phyloP scores from a whole-genome alignment of 2,888 invertebrate species.

The Galeopsomyia nigrocyanea region DNA sequence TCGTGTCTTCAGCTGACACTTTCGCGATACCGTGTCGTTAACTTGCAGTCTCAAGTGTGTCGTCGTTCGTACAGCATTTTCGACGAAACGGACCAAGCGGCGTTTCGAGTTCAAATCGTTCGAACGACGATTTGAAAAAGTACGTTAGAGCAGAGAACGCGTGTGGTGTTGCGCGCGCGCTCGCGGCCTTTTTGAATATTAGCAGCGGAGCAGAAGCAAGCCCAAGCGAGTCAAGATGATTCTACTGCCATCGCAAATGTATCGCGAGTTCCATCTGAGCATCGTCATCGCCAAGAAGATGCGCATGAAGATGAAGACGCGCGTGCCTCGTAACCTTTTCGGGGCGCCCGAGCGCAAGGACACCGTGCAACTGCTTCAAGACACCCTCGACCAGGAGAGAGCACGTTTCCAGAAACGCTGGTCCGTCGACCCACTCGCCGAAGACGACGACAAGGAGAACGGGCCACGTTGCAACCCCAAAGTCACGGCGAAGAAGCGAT shows the following conservation, averaged over 20 bases:
- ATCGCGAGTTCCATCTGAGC: slow-evolving; percentile 63
- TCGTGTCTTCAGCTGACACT: not conserved
- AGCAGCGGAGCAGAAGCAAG: no score
- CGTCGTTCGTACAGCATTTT: not conserved
- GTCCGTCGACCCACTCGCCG: slow-evolving; percentile 71
- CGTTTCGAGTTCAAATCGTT: slow-evolving; percentile 1
- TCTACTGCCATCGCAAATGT: slow-evolving; percentile 60
- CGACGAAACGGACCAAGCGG: not conserved
- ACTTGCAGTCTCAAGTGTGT: not conserved
- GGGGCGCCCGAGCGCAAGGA: slow-evolving; percentile 75
- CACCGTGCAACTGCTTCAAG: slow-evolving; percentile 73
- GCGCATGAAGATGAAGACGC: slow-evolving; percentile 59
- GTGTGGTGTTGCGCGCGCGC: not conserved
- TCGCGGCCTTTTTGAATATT: not conserved
- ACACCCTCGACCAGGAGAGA: slow-evolving; percentile 73
- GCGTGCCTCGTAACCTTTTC: slow-evolving; percentile 72
- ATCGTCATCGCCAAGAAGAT: slow-evolving; percentile 57
- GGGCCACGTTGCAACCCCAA: slow-evolving; percentile 37
- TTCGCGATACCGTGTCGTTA: not conserved
- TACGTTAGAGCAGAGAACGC: slow-evolving; percentile 28
- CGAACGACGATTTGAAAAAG: slow-evolving; percentile 8
- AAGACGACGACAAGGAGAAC: slow-evolving; percentile 64
- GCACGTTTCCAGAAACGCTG: slow-evolving; percentile 74
- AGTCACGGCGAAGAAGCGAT: slow-evolving; percentile 56
- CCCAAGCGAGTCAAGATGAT: no score